These are phyloP conservation scores for Haliclona indistincta DNA, from an alignment of 37 sponge, comb jelly and placozoan genomes.

Conservation along the genomic window DNA sequence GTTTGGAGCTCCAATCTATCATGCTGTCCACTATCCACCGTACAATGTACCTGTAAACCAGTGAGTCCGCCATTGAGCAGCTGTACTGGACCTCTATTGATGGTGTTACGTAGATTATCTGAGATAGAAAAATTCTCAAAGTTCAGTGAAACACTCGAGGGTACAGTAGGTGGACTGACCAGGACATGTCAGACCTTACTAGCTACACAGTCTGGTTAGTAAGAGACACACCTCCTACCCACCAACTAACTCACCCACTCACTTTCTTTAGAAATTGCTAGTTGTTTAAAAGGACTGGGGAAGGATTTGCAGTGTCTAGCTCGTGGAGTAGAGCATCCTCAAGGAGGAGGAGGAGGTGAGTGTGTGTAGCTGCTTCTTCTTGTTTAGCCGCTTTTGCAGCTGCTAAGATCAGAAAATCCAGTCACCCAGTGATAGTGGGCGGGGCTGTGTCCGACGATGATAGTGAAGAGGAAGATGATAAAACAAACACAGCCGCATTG, in stretches of 20 bases:
- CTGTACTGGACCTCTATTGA: neutral
- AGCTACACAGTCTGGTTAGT: constrained; percentile 22
- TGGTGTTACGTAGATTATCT: constrained; percentile 29
- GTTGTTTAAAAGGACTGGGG: constrained; percentile 30
- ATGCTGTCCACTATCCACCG: constrained; percentile 65
- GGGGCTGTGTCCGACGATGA: neutral
- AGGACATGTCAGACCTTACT: constrained; percentile 35
- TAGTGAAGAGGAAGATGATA: constrained; percentile 17
- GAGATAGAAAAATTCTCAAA: constrained; percentile 68
- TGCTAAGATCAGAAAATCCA: neutral
- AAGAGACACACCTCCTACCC: neutral
- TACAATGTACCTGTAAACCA: constrained; percentile 68
- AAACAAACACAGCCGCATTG: neutral
- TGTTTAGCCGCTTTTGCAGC: neutral
- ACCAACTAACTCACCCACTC: neutral
- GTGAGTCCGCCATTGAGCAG: constrained; percentile 33
- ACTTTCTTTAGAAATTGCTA: neutral
- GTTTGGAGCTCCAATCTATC: constrained; percentile 66
- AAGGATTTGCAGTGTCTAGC: constrained; percentile 51
- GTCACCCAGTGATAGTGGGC: neutral
- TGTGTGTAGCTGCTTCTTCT: neutral
- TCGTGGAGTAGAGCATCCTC: constrained; percentile 36
- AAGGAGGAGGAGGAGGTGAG: constrained; percentile 17
- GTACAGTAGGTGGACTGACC: constrained; percentile 39
- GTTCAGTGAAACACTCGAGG: constrained; percentile 51